Evolutionary conservation across 37 sponge, comb jelly and placozoan species (phyloP), one percentile per base, ranked within the genome.

Genomic region (Beroe forskalii): DNA sequence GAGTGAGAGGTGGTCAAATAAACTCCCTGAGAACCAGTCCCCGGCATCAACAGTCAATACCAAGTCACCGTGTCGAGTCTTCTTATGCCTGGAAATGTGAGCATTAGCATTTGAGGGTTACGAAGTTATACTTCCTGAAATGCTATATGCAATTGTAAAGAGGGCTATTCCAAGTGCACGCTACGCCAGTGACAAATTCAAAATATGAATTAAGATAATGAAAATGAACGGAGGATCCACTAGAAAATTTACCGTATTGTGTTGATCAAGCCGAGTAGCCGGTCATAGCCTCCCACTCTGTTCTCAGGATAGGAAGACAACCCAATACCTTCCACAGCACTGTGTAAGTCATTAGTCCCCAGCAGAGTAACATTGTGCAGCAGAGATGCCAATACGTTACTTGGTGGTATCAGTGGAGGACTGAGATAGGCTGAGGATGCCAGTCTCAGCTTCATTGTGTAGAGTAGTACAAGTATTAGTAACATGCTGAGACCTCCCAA

Each of bases 1-100:
- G 19, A 37, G 48, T 41, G 40, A 43, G 4, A 80, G 9, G 27
- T 80, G 1, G 35, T 80, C 86, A 43, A 80, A 80, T 25, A 80
- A 80, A 42, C 86, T 80, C 40, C 86, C 86, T 4, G 86, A 80
- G 35, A 33, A 80, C 86, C 86, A 80, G 35, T 80, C 86, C 3
- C 86, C 86, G 35, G 86, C 86, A 43, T 80, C 86, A 4, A 80
- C 12, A 33, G 86, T 80, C 55, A 80, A 24, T 2, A 80, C 55
- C 4, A 80, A 9, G 1, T 80, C 86, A 44, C 40, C 86, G 4
- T 17, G 17, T 43, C 42, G 17, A 32, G 1, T 69, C 38, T 63
- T 63, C 25, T 63, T 20, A 28, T 24, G 25, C n/a, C 66, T 63
- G 66, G 25, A 63, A 23, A 63, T 17, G 60, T 55, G 60, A 19